These are phyloP conservation scores for Drosophila mulleri DNA, from an alignment of 2,888 invertebrate genomes.

Conservation along the genomic window DNA sequence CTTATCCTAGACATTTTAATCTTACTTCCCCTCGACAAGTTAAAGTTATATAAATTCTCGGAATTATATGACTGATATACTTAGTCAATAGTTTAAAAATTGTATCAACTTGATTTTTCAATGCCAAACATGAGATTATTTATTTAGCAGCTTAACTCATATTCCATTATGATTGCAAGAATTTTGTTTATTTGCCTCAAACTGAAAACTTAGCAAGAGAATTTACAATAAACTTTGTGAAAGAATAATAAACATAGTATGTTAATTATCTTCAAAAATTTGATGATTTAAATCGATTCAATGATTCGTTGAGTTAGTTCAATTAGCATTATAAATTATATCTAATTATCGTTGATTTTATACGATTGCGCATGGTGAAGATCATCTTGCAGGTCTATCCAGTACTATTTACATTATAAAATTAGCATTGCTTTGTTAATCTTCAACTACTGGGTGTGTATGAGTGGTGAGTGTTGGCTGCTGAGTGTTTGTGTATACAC, in stretches of 20 bases:
- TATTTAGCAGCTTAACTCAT: conserved; percentile 42
- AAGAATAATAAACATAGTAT: conserved; percentile 58
- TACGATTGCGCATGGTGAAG: conserved; percentile 35
- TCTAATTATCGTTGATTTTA: conserved; percentile 73
- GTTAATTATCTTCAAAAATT: conserved; percentile 50
- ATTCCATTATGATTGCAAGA: conserved; percentile 55
- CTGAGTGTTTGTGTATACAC: conserved; percentile 34
- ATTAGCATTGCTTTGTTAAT: conserved; percentile 77
- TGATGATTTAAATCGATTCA: conserved; percentile 60
- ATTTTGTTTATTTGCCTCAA: conserved; percentile 53
- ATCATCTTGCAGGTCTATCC: conserved; percentile 25
- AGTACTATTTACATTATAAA: conserved; percentile 67
- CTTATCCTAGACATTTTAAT: too few species aligned
- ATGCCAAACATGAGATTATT: conserved; percentile 14
- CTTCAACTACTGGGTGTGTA: conserved; percentile 38
- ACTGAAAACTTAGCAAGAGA: conserved; percentile 21
- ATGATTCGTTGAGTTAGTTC: conserved; percentile 53
- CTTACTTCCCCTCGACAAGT: too few species aligned
- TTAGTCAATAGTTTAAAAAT: too few species aligned
- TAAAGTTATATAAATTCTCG: too few species aligned
- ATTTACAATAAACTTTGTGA: conserved; percentile 27
- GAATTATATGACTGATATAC: too few species aligned
- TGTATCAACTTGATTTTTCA: not conserved
- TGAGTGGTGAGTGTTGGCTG: conserved; percentile 14
- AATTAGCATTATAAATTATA: conserved; percentile 77